phyloP scores from a whole-genome alignment of 2,888 invertebrate genomes.

The Hydroisotoma schaefferi region DNA sequence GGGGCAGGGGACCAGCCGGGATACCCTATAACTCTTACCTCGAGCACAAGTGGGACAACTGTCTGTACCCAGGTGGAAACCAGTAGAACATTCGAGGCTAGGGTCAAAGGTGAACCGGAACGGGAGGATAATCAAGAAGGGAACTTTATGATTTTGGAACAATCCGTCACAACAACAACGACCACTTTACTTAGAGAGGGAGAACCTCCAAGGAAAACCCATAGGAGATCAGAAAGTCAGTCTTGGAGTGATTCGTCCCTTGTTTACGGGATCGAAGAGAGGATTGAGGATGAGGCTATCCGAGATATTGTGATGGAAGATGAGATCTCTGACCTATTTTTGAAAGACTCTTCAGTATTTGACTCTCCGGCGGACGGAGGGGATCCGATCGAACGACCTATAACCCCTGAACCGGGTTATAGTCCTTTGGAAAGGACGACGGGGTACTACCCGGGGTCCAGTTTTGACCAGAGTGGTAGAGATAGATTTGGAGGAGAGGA shows the following conservation, averaged over 20 bases:
- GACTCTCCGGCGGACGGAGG: slow-evolving; percentile 51
- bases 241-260: slow-evolving; percentile 45
- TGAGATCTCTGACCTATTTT: slow-evolving; percentile 47
- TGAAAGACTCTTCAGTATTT: slow-evolving; percentile 7
- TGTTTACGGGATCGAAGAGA: slow-evolving; percentile 45
- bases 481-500: too few relatives aligned
- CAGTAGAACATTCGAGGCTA: slow-evolving; percentile 41
- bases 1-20: slow-evolving; percentile 32
- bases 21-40: slow-evolving; percentile 47
- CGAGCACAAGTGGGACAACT: slow-evolving; percentile 45
- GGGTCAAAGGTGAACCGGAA: slow-evolving; percentile 47
- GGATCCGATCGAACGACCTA: slow-evolving; percentile 58
- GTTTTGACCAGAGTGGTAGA: slow-evolving; percentile 46
- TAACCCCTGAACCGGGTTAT: slow-evolving; percentile 56
- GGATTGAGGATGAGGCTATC: slow-evolving; percentile 48
- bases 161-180: slow-evolving; percentile 52
- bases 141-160: slow-evolving; percentile 49
- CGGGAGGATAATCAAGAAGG: slow-evolving; percentile 56
- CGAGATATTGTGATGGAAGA: slow-evolving; percentile 51
- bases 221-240: slow-evolving; percentile 45
- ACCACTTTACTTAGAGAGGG: slow-evolving; percentile 33
- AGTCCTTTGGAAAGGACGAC: slow-evolving; percentile 34
- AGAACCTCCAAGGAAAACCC: slow-evolving; percentile 43
- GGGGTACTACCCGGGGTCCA: slow-evolving; percentile 45
- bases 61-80: slow-evolving; percentile 48